Percentiles rank a stretch among this genome's conserved stretches.
Evolutionary conservation across 1,140 invertebrate genomes (phyloP).

Genomic region (Drosophila bocqueti): DNA sequence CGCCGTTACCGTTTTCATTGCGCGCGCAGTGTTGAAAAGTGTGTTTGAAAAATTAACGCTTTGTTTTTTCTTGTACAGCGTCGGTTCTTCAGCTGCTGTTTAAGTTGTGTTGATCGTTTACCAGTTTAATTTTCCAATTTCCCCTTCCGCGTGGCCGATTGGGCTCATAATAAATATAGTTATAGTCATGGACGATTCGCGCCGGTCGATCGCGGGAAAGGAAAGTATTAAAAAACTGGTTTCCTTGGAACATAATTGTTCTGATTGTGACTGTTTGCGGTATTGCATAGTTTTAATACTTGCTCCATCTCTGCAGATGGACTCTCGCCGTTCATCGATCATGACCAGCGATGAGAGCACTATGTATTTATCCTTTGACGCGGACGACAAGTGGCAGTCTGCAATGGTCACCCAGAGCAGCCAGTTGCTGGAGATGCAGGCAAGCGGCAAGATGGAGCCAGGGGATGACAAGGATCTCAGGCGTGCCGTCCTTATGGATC

Average conservation of each 20-base stretch:
- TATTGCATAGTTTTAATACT: not conserved
- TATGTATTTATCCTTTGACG: slow-evolving; percentile 79
- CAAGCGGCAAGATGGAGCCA: slow-evolving; percentile 41
- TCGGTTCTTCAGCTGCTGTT: slow-evolving; percentile 37
- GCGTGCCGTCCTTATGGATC: slow-evolving; percentile 40
- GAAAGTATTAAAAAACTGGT: slow-evolving; percentile 1
- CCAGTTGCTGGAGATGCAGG: slow-evolving; percentile 57
- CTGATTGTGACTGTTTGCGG: not conserved
- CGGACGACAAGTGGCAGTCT: slow-evolving; percentile 70
- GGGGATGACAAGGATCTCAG: slow-evolving; percentile 50
- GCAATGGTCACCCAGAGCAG: slow-evolving; percentile 45
- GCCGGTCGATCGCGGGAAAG: slow-evolving; percentile 45
- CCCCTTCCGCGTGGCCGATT: slow-evolving; percentile 5
- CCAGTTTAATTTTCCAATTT: not conserved
- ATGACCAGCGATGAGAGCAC: slow-evolving; percentile 60
- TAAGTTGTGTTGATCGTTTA: slow-evolving; percentile 10
- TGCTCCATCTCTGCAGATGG: slow-evolving; percentile 3
- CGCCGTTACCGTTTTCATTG: slow-evolving; percentile 26
- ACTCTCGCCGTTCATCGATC: slow-evolving; percentile 55
- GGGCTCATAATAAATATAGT: not conserved
- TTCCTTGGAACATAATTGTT: not conserved
- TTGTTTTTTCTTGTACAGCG: slow-evolving; percentile 67
- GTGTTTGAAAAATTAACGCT: slow-evolving; percentile 75
- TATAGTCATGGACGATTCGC: slow-evolving; percentile 61
- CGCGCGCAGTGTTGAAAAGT: slow-evolving; percentile 65